Evolutionary conservation across 1,140 invertebrate genomes (phyloP), one percentile per base, ranked within the genome.

Genomic region (Heliconius hermathena): DNA sequence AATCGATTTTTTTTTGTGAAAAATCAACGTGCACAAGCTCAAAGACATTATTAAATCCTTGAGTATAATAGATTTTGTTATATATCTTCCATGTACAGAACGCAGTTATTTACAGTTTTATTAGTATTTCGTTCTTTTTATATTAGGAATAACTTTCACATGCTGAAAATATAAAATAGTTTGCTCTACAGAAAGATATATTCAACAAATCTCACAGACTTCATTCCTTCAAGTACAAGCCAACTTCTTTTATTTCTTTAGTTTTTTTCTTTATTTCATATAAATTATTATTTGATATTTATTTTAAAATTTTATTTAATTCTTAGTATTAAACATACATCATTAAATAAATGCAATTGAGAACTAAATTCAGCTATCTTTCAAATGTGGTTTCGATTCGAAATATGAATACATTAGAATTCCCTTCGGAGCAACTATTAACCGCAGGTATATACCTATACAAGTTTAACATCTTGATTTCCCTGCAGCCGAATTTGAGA

Each of bases 381-480:
- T 80, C 70, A 80, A 73, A 76, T 38, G 66, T 70, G 79, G 70
- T 77, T 81, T 77, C 38, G 46, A 74, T 77, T 81, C 73, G 75
- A 81, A 81, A 74, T 81, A 66, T 52, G 73, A 73, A 57, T 80
- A 73, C 49, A 41, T 66, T 72, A 77, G 84, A 83, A 84, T 74
- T 79, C 87, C 87, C 86, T 66, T 71, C 72, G 83, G 86, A 76
- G 29, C 57, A 26, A 75, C 78, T 78, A 80, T 74, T 87, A 83
- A 85, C 88, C 84, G 87, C 82, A 86, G 82, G 22, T 77, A 83
- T 87, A 76, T 70, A 84, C 86, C 90, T 85, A 76, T 81, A 83
- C 80, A 79, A 83, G 77, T 81, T 81, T 77, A 73, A 75, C 86
- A 87, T 91, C 90, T 91, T 90, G 88, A 91, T 93, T 92, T 92